Percentiles rank a stretch among this genome's conserved stretches.
These are phyloP conservation scores for Brachypodius melanocephalos DNA, from an alignment of 2,113 vertebrate species.

Conservation along the genomic window DNA sequence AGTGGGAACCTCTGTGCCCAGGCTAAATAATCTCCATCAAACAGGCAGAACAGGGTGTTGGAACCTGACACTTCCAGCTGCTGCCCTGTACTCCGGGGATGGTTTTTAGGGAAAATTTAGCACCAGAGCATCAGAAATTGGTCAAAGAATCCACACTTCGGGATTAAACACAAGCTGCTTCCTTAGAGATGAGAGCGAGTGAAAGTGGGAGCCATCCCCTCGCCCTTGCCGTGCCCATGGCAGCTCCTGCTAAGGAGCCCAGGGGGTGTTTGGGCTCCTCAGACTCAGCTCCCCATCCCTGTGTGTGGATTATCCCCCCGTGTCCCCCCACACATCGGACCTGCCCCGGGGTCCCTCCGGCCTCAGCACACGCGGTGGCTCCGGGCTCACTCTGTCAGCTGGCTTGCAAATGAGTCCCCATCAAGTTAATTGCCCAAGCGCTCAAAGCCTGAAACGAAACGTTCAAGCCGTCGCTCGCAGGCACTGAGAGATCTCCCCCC, in stretches of 20 bases:
- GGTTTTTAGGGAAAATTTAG: background rate
- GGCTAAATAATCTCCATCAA: background rate
- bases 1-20: background rate
- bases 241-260: background rate
- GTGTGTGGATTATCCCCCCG: accelerated
- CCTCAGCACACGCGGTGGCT: background rate
- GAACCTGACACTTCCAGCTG: background rate
- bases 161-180: background rate
- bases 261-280: accelerated
- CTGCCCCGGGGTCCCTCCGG: background rate
- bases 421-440: slow-evolving; percentile 32
- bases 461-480: background rate
- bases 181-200: accelerated
- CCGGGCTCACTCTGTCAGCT: slow-evolving; percentile 10
- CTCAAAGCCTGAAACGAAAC: slow-evolving; percentile 35
- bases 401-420: slow-evolving; percentile 21
- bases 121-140: background rate
- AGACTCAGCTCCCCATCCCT: accelerated
- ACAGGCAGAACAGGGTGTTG: too few relatives aligned
- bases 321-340: accelerated
- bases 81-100: background rate
- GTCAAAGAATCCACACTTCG: background rate
- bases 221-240: accelerated
- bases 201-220: background rate
- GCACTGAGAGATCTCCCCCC: background rate